Base-by-base conservation (phyloP, 2,888 invertebrate species). In the Lapara coniferarum region DNA sequence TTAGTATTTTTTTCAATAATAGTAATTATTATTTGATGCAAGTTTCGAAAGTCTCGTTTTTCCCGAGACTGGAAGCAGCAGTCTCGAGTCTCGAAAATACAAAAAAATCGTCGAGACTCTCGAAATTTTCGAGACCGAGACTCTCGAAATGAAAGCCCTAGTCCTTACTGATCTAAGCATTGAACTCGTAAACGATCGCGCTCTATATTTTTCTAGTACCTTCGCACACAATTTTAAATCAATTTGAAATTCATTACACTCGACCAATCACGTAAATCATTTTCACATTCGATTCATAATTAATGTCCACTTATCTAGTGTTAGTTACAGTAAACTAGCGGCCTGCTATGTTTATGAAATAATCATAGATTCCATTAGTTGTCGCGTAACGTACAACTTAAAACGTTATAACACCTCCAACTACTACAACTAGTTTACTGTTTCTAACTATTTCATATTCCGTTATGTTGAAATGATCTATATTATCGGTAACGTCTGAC, bases 331-430 rank as follows among this genome's bases (percentile, higher is more conserved):
- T 49, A 49, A 49, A 25, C 46, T 46, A 59, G 16, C 63, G 19
- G 63, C 63, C 16, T 12, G 63, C 12, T 59, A 8, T 46, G 59
- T 59, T 59, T 63, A 63, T 63, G 63, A 63, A 63, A 49, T 63
- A 49, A 63, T 63, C 63, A 63, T 49, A 63, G 63, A 63, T 63
- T 49, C 63, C 49, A 63, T 49, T 63, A 63, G 49, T 49, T 63
- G 46, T 46, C 57, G 30, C 57, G 57, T 63, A 49, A 63, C 63
- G 46, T 49, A 55, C 19, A 16, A 59, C 63, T 49, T 49, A 49
- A 13, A 16, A 63, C 63, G 46, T 44, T 63, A 19, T 49, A 63
- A 49, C 63, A 49, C 49, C 49, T 63, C n/a, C 19, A 30, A 13
- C 37, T 57, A 13, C 37, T 57, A 4, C 49, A 19, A 49, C 63